Evolutionary conservation across 2,113 vertebrate genomes (phyloP).

Genomic region (Condylura cristata): DNA sequence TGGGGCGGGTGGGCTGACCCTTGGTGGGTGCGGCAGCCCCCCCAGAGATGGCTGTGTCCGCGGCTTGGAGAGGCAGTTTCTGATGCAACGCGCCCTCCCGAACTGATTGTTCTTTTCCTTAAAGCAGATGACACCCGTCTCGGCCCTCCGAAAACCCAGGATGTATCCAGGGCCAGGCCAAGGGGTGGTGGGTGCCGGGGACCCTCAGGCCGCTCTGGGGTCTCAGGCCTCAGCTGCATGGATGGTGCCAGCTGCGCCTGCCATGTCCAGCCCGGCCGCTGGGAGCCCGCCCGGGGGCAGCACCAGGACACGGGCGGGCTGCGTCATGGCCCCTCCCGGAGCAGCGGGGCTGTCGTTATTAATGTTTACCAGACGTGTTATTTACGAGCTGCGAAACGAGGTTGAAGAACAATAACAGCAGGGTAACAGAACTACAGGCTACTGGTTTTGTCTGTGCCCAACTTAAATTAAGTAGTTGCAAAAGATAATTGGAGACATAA

Average conservation of each 20-base stretch:
- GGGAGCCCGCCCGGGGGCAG: neutral
- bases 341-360: neutral
- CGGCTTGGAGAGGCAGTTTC: neutral
- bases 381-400: slow-evolving; percentile 55
- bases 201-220: neutral
- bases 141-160: neutral
- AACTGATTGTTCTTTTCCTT: neutral
- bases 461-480: slow-evolving; percentile 40
- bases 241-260: too few relatives aligned
- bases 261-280: rapidly evolving
- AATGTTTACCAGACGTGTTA: neutral
- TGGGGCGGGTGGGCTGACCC: neutral
- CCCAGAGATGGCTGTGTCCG: neutral
- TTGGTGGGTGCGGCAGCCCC: neutral
- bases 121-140: neutral
- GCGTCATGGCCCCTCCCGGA: neutral
- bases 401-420: neutral
- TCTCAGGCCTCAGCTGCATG: too few relatives aligned
- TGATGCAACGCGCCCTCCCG: neutral
- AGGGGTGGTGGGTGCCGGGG: neutral
- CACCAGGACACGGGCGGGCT: neutral
- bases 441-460: slow-evolving; percentile 27
- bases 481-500: slow-evolving; percentile 56
- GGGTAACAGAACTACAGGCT: slow-evolving; percentile 24
- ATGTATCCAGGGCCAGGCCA: neutral